Base-by-base conservation (phyloP, 2,888 invertebrate species). In the Trichogramma evanescens region DNA sequence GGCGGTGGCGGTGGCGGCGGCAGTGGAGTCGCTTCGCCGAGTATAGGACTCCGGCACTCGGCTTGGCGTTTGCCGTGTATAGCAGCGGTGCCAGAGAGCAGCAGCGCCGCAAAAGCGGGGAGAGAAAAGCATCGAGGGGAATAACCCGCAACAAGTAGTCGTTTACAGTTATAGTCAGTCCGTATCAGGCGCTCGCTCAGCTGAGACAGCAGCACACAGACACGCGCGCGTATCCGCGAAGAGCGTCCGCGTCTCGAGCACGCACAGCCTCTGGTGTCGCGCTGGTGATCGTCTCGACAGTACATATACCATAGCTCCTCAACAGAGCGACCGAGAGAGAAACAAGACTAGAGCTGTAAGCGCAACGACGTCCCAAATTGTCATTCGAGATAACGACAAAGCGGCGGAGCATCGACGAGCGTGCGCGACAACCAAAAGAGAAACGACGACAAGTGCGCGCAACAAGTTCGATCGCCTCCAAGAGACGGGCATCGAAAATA, bases 81-180 rank as follows among this genome's bases (percentile, higher is more conserved):
- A 51, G 10, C n/a, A 54, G 45, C 40, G 46, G 42, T 45, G 58
- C 53, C 52, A 51, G 54, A 48, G 59, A 10, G 60, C 59, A 59
- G 60, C 54, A 63, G 58, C 62, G 52, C 53, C 52, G 55, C 38
- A 53, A 51, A 55, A 39, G 61, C 54, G 59, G 61, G 58, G 63
- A 54, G 56, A 55, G 61, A 56, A 62, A 59, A 58, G 62, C 61
- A 65, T 63, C 52, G 63, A 59, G 65, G 68, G 68, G 68, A 70
- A 69, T 68, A 68, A 67, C 73, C 26, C 72, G 72, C 75, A 74
- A 74, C 76, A 76, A 76, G 76, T 76, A 75, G 75, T 75, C 73
- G 74, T 76, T 76, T 77, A 77, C 77, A 77, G 77, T 77, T 77
- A 77, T 77, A 76, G 76, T 77, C 76, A 77, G 77, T 77, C 76